Percentiles rank a stretch among this genome's conserved stretches.
Conservation (phyloP, 1,140 invertebrate species). For the Orius insidiosus region DNA sequence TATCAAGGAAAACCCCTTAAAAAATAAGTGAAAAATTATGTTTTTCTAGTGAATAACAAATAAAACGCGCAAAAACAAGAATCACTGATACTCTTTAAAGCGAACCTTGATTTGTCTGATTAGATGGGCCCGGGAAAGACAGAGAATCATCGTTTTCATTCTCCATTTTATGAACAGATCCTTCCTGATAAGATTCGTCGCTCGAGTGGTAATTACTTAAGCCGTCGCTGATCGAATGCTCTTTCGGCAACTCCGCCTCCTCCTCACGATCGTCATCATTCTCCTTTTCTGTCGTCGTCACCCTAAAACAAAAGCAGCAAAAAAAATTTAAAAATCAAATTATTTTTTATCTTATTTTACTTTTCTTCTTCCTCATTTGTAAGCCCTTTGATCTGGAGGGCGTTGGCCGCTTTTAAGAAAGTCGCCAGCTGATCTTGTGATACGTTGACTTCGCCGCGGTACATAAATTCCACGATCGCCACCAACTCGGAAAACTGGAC, state of each 20-base stretch:
- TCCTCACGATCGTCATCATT: background rate
- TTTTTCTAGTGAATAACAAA: too few relatives aligned
- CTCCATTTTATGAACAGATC: background rate
- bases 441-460: slow-evolving; percentile 71
- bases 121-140: background rate
- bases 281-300: slow-evolving; percentile 3
- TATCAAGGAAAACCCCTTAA: too few relatives aligned
- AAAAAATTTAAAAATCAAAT: background rate
- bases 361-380: slow-evolving; percentile 24
- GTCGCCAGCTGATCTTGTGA: slow-evolving; percentile 62
- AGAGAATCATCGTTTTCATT: slow-evolving; percentile 8
- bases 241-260: too few relatives aligned
- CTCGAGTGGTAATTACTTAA: slow-evolving; percentile 4
- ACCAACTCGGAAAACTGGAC: slow-evolving; percentile 54
- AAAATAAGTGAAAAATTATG: too few relatives aligned
- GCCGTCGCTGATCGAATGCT: background rate
- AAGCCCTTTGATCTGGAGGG: slow-evolving; percentile 66
- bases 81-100: too few relatives aligned
- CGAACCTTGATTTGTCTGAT: too few relatives aligned
- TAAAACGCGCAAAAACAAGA: too few relatives aligned
- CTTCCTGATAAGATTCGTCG: background rate
- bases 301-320: background rate
- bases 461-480: slow-evolving; percentile 71
- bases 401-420: slow-evolving; percentile 69
- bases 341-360: too few relatives aligned